phyloP scores from a whole-genome alignment of 2,113 vertebrate genomes.

The Blennius ocellaris region DNA sequence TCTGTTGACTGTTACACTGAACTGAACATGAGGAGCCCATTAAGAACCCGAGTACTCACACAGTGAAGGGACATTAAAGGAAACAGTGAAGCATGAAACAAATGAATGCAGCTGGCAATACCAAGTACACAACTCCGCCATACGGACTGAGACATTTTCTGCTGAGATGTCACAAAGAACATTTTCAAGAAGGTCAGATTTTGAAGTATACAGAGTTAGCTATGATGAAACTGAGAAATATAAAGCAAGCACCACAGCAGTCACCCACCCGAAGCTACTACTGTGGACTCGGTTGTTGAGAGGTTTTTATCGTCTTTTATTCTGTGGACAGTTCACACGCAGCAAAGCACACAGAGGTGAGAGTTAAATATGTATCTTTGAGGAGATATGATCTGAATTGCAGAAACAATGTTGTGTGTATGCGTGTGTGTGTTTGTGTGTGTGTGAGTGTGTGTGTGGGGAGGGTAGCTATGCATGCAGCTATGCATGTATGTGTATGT shows the following conservation, averaged over 20 bases:
- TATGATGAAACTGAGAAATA: conserved; percentile 13
- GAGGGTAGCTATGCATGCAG: too few species aligned
- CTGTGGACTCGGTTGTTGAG: conserved; percentile 16
- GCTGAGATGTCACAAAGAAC: conserved; percentile 15
- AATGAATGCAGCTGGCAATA: conserved; percentile 44
- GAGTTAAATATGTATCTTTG: conserved; percentile 51
- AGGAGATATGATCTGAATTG: conserved; percentile 47
- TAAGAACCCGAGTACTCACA: conserved; percentile 52
- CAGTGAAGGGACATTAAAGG: conserved; percentile 59
- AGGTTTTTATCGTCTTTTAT: conserved; percentile 44
- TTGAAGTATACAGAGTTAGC: conserved; percentile 3
- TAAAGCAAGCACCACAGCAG: conserved; percentile 3
- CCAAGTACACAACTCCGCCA: conserved; percentile 27
- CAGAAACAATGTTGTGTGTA: conserved; percentile 37
- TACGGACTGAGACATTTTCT: conserved; percentile 37
- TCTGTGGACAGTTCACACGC: conserved; percentile 14
- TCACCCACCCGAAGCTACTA: conserved; percentile 19
- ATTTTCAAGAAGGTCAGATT: conserved; percentile 36
- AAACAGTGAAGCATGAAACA: conserved; percentile 64
- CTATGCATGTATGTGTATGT: too few species aligned
- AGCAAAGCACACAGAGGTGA: conserved; percentile 50
- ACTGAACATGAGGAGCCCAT: conserved; percentile 54
- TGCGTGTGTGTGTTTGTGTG: too few species aligned
- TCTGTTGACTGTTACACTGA: conserved; percentile 46
- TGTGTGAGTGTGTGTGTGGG: too few species aligned